These are phyloP conservation scores for Charadrius vociferus DNA, from an alignment of 2,113 vertebrate genomes.

Conservation along the genomic window DNA sequence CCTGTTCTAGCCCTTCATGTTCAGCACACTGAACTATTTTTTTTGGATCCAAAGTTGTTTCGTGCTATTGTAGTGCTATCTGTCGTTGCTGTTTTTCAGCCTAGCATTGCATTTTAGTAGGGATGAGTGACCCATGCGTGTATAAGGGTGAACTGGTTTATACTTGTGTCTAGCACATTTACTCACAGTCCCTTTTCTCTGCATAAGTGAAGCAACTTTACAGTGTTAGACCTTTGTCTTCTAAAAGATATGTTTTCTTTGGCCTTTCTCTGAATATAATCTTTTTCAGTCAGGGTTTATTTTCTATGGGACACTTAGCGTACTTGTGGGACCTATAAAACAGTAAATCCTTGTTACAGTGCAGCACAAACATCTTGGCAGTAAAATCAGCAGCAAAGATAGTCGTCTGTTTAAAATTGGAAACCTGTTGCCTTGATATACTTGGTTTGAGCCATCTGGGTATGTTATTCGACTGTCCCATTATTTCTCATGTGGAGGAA, in stretches of 20 bases:
- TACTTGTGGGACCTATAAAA: neutral
- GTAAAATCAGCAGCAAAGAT: neutral
- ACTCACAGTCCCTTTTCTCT: neutral
- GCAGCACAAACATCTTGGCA: neutral
- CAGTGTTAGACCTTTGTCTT: neutral
- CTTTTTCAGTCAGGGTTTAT: neutral
- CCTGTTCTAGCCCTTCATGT: conserved; percentile 17
- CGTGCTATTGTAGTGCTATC: neutral
- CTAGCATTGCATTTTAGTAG: neutral
- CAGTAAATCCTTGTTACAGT: neutral
- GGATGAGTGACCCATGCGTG: neutral
- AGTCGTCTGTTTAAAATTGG: conserved; percentile 51
- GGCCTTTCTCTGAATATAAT: neutral
- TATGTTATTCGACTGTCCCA: neutral
- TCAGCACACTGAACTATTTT: neutral
- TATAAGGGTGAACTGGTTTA: neutral
- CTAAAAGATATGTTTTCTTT: neutral
- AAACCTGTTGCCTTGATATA: conserved; percentile 26
- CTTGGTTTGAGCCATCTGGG: conserved; percentile 29
- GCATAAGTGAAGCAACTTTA: neutral
- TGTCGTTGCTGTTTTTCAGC: neutral
- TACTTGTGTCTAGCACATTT: neutral
- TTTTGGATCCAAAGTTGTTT: neutral
- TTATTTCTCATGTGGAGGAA: neutral
- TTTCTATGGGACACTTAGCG: neutral